Evolutionary conservation across 2,113 vertebrate genomes (phyloP), one percentile per base, ranked within the genome.

Genomic region (Vulpes ferrilata): DNA sequence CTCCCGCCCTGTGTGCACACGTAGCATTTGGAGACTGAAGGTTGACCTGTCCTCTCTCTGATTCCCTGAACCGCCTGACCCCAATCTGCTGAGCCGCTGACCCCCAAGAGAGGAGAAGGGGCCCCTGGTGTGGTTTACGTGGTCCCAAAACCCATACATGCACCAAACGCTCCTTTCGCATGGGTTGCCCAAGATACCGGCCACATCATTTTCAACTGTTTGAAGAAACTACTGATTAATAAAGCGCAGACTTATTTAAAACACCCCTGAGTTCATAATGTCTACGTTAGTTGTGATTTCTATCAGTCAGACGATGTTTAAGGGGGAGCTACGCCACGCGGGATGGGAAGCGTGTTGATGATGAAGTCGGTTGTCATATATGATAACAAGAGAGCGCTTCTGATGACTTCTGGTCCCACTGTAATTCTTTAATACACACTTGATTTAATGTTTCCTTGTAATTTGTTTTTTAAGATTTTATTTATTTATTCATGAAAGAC

Each of bases 1-100:
- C 16, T 6, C n/a, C 57, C 1, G 9, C 22, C 83, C 55, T 8
- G 2, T 3, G 23, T 0, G 17, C 16, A 0, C 0, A n/a, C 22
- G n/a, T 6, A 35, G 88, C 19, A 0, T 4, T 1, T 19, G n/a
- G 62, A 35, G 82, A 12, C 17, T 0, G 12, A 8, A 43, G 7
- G 11, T 32, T 0, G 19, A 19, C 2, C 1, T 20, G 55, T 73
- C 8, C 12, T 73, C 13, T 16, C 59, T 59, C 9, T 16, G 81
- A 73, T 20, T 74, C 48, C 7, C 55, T n/a, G 35, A 78, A 53
- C 11, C 30, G 71, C 7, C 3, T 10, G 35, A 25, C 83, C 51
- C 59, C 35, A 27, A 62, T 38, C 38, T 48, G 90, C 35, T 38
- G 79, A 59, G 35, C 23, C 60, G 53, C 22, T 2, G 22, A 30